These are phyloP conservation scores for Orchesellides sinensis DNA, from an alignment of 2,888 invertebrate genomes.

Conservation along the genomic window DNA sequence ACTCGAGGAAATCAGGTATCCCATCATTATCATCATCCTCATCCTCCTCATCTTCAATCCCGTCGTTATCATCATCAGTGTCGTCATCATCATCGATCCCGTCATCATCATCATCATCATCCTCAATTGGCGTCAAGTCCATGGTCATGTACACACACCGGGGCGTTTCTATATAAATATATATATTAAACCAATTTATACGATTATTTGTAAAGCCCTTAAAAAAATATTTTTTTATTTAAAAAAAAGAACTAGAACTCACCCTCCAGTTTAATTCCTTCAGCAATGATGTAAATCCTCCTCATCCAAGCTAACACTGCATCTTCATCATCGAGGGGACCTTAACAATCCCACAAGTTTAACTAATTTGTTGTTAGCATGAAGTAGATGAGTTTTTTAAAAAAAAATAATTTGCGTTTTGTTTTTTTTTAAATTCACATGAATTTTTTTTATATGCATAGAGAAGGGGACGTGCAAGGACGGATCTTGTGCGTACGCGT, in stretches of 20 bases:
- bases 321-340: conserved; percentile 86
- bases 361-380: too few species aligned
- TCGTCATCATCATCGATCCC: conserved; percentile 46
- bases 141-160: conserved; percentile 73
- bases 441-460: too few species aligned
- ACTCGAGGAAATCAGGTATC: conserved; percentile 17
- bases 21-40: conserved; percentile 52
- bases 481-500: too few species aligned
- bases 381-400: too few species aligned
- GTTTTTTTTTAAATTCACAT: too few species aligned
- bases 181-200: background rate
- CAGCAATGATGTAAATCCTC: conserved; percentile 77
- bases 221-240: background rate
- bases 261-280: conserved; percentile 64
- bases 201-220: background rate
- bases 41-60: conserved; percentile 24
- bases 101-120: conserved; percentile 47
- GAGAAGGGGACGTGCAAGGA: too few species aligned
- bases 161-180: conserved; percentile 29
- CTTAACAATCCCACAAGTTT: conserved; percentile 77
- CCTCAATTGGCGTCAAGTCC: conserved; percentile 72
- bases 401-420: too few species aligned
- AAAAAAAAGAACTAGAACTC: conserved; percentile 1
- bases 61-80: conserved; percentile 56
- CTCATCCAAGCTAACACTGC: conserved; percentile 94